Conservation (phyloP, 2,888 invertebrate species). For the Eristalis pertinax region DNA sequence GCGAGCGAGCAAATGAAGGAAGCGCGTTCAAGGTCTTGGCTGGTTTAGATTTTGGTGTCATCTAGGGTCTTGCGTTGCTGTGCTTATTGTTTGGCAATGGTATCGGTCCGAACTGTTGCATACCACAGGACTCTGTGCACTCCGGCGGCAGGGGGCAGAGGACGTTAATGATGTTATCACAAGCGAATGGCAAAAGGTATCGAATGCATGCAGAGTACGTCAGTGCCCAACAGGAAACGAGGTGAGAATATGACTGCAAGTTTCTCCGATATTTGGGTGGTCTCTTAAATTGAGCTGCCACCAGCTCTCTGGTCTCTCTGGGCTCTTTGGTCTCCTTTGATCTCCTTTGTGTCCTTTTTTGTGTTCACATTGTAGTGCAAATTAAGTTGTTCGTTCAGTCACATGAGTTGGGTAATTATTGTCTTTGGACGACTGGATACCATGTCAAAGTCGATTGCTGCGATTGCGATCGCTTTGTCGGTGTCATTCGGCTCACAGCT, state of each 20-base stretch:
- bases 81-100: slow-evolving; percentile 50
- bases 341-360: slow-evolving; percentile 1
- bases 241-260: slow-evolving; percentile 65
- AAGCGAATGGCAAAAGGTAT: slow-evolving; percentile 52
- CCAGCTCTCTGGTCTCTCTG: neutral
- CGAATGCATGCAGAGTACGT: slow-evolving; percentile 62
- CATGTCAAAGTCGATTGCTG: slow-evolving; percentile 31
- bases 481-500: slow-evolving; percentile 43
- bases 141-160: slow-evolving; percentile 43
- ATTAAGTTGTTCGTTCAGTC: slow-evolving; percentile 54
- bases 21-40: slow-evolving; percentile 60
- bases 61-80: slow-evolving; percentile 57
- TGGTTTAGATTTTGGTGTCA: slow-evolving; percentile 34
- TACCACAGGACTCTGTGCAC: slow-evolving; percentile 57
- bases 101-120: slow-evolving; percentile 46
- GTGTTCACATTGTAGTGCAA: slow-evolving; percentile 33
- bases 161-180: slow-evolving; percentile 68
- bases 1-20: slow-evolving; percentile 22
- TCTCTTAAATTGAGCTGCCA: slow-evolving; percentile 47
- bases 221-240: slow-evolving; percentile 67
- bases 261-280: slow-evolving; percentile 53
- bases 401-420: slow-evolving; percentile 57
- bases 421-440: slow-evolving; percentile 31
- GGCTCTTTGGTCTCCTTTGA: neutral
- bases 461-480: slow-evolving; percentile 43